Evolutionary conservation across 1,140 invertebrate genomes (phyloP).

Genomic region (Epicauta chinensis): DNA sequence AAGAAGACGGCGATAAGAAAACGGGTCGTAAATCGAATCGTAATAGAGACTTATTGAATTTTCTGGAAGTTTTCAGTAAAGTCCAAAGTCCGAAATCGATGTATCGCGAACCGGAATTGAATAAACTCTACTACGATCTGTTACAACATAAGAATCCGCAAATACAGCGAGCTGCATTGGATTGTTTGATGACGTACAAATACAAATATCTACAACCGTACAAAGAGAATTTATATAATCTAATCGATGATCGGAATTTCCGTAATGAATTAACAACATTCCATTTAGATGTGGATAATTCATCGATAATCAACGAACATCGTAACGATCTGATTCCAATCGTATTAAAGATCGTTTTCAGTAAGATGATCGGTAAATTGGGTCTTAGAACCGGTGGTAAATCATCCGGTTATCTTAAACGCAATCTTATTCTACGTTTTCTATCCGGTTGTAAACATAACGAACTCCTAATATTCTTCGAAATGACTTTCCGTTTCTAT

Average conservation of each 20-base stretch:
- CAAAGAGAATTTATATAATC: constrained; percentile 64
- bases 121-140: constrained; percentile 69
- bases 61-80: constrained; percentile 70
- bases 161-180: constrained; percentile 77
- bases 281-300: constrained; percentile 63
- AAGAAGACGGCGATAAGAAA: constrained; percentile 27
- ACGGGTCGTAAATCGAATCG: constrained; percentile 18
- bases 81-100: constrained; percentile 76
- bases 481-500: constrained; percentile 77
- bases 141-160: constrained; percentile 68
- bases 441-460: constrained; percentile 70
- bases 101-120: constrained; percentile 66
- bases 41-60: constrained; percentile 26
- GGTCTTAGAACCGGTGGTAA: constrained; percentile 67
- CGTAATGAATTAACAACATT: constrained; percentile 77
- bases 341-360: constrained; percentile 79
- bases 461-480: constrained; percentile 73
- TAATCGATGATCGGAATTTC: constrained; percentile 83
- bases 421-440: constrained; percentile 76
- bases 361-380: constrained; percentile 78
- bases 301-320: constrained; percentile 63
- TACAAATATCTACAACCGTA: constrained; percentile 70
- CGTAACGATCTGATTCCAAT: constrained; percentile 70
- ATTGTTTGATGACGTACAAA: constrained; percentile 81
- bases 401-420: constrained; percentile 56